Evolutionary conservation across 2,888 invertebrate species (phyloP).

Genomic region (Harpalus rufipes): DNA sequence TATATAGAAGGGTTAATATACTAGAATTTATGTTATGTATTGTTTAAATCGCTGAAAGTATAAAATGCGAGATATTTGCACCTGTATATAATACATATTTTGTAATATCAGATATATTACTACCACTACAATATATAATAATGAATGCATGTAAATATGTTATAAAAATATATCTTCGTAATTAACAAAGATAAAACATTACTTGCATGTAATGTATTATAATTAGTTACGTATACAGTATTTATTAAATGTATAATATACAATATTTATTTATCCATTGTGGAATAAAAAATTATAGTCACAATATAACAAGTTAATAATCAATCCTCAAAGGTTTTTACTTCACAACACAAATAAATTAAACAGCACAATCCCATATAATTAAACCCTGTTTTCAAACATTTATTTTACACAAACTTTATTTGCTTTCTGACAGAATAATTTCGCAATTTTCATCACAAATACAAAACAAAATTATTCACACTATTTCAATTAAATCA

Average conservation of each 20-base stretch:
- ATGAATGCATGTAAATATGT: too few relatives aligned
- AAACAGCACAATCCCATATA: not conserved
- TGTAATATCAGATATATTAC: too few relatives aligned
- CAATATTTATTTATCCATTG: not conserved
- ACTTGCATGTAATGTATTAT: not conserved
- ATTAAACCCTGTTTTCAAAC: constrained; percentile 7
- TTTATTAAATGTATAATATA: not conserved
- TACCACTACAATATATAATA: too few relatives aligned
- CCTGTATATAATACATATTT: too few relatives aligned
- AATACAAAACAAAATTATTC: constrained; percentile 15
- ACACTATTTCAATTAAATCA: constrained; percentile 22
- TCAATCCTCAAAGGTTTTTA: constrained; percentile 22
- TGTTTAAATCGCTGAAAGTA: too few relatives aligned
- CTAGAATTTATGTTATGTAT: too few relatives aligned
- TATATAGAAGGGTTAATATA: too few relatives aligned
- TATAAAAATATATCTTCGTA: not conserved
- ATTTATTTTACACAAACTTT: constrained; percentile 15
- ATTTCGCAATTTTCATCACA: constrained; percentile 9
- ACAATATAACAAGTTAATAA: not conserved
- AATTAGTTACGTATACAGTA: not conserved
- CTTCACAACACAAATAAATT: constrained; percentile 1
- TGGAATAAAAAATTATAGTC: not conserved
- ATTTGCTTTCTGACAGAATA: constrained; percentile 23
- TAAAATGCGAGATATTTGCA: too few relatives aligned
- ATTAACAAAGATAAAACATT: not conserved